These are phyloP conservation scores for Notodonta ziczac DNA, from an alignment of 2,888 invertebrate species.

Conservation along the genomic window DNA sequence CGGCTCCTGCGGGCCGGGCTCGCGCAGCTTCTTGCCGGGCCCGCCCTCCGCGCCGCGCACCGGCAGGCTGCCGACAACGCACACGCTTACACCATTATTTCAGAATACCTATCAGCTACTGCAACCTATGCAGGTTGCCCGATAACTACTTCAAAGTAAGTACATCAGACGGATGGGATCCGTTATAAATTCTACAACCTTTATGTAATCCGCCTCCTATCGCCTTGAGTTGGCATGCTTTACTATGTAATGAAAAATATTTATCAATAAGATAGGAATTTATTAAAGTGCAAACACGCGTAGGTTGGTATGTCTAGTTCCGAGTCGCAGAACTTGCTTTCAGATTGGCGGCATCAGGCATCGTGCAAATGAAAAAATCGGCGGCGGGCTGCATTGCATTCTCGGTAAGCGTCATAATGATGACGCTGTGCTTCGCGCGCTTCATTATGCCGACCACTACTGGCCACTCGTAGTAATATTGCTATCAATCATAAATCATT, in stretches of 20 bases:
- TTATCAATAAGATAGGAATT: too few relatives aligned
- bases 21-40: constrained; percentile 86
- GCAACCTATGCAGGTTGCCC: not conserved
- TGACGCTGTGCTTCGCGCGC: not conserved
- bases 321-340: too few relatives aligned
- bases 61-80: constrained; percentile 85
- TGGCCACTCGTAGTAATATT: not conserved
- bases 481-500: not conserved
- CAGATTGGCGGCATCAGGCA: not conserved
- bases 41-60: constrained; percentile 89
- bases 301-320: too few relatives aligned
- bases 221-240: too few relatives aligned
- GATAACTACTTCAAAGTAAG: not conserved
- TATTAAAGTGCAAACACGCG: too few relatives aligned
- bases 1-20: constrained; percentile 87
- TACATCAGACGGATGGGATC: too few relatives aligned
- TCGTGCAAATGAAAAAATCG: not conserved
- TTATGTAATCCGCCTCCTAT: too few relatives aligned
- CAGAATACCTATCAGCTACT: not conserved
- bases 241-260: too few relatives aligned
- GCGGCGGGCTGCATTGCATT: not conserved
- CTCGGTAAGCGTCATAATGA: too few relatives aligned
- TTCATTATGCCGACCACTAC: not conserved
- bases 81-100: not conserved
- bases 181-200: too few relatives aligned